phyloP scores from a whole-genome alignment of 2,797 vertebrate genomes.

The Syngnathus rostellatus region DNA sequence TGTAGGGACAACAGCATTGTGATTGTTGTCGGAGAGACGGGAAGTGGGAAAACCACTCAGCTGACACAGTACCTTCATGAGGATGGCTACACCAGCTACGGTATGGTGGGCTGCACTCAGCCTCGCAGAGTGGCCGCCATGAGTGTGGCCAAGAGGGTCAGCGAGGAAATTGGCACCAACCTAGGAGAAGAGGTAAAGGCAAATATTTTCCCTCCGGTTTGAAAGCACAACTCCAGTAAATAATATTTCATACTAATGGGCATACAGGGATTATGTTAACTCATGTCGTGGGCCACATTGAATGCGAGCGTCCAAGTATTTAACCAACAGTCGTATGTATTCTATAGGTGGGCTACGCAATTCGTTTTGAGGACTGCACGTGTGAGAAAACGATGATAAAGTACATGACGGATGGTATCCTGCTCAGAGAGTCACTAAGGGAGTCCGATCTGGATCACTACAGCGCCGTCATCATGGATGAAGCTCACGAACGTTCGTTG shows the following conservation, averaged over 20 bases:
- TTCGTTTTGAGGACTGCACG: constrained; percentile 97
- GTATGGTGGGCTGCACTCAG: constrained; percentile 97
- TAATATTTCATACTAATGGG: too few species aligned
- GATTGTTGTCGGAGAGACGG: constrained; percentile 96
- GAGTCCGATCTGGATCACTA: constrained; percentile 97
- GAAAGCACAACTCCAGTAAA: too few species aligned
- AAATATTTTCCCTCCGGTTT: too few species aligned
- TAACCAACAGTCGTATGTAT: not conserved
- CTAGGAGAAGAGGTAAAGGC: constrained; percentile 90
- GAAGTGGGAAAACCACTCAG: constrained; percentile 97
- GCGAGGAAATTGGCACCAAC: constrained; percentile 87
- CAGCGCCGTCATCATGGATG: constrained; percentile 97
- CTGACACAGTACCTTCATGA: constrained; percentile 97
- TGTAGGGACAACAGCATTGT: constrained; percentile 96
- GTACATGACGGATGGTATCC: constrained; percentile 98
- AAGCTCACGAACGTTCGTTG: constrained; percentile 93
- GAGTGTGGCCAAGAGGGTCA: constrained; percentile 97
- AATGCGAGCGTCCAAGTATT: too few species aligned
- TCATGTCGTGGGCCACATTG: too few species aligned
- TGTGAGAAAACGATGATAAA: constrained; percentile 95
- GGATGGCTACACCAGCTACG: constrained; percentile 94
- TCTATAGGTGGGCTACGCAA: constrained; percentile 89
- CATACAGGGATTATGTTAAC: too few species aligned
- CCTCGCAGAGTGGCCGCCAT: constrained; percentile 95
- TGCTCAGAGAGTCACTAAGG: constrained; percentile 90